Evolutionary conservation across 2,113 vertebrate genomes (phyloP).

Genomic region (Plotosus lineatus): DNA sequence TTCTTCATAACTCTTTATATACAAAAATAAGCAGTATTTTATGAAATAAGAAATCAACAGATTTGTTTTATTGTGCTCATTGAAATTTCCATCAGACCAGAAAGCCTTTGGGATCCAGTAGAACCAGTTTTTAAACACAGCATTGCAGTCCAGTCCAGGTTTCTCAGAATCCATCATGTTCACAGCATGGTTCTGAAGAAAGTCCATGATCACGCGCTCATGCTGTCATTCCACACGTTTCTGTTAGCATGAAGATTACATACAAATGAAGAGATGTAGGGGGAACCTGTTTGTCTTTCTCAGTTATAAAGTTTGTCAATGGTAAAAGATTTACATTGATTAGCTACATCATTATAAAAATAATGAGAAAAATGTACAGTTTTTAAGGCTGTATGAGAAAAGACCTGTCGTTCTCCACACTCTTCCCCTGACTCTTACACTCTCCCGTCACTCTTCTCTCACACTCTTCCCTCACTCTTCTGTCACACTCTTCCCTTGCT

Average conservation of each 20-base stretch:
- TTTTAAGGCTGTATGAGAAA: constrained; percentile 36
- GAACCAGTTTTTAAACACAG: constrained; percentile 30
- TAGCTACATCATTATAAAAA: constrained; percentile 32
- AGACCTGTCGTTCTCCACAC: not conserved
- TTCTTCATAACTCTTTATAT: no score
- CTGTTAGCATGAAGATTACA: constrained; percentile 32
- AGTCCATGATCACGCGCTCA: constrained; percentile 45
- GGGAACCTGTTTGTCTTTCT: not conserved
- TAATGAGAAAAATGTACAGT: not conserved
- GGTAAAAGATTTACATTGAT: constrained; percentile 6
- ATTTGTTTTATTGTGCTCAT: constrained; percentile 63
- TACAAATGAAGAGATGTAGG: constrained; percentile 11
- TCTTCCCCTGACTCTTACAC: not conserved
- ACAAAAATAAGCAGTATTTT: constrained; percentile 31
- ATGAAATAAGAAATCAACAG: constrained; percentile 52
- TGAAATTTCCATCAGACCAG: constrained; percentile 57
- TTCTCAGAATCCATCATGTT: constrained; percentile 29
- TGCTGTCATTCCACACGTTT: constrained; percentile 59
- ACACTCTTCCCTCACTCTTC: no score
- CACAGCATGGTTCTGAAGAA: constrained; percentile 28
- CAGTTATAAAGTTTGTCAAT: not conserved
- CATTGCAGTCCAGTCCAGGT: constrained; percentile 26
- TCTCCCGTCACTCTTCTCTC: no score
- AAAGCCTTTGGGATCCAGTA: constrained; percentile 52
- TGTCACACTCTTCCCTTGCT: no score